Evolutionary conservation across 2,113 vertebrate species (phyloP).

Genomic region (Agapornis roseicollis): DNA sequence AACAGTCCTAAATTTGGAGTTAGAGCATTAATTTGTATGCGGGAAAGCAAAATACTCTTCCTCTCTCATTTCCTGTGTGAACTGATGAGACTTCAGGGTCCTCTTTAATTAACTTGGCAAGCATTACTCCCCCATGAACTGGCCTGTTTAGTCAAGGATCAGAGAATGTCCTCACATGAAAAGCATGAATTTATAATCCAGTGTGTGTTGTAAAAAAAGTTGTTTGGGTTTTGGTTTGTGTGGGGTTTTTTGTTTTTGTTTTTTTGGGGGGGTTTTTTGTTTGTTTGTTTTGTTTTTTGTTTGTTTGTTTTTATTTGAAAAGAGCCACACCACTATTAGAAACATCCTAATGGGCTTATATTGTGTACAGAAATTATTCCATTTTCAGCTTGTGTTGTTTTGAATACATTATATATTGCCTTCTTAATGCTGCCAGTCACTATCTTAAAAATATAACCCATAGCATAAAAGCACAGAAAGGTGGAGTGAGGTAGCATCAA

Average conservation of each 20-base stretch:
- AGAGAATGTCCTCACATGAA: not conserved
- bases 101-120: not conserved
- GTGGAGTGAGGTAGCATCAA: not conserved
- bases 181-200: not conserved
- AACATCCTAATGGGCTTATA: not conserved
- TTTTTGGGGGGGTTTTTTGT: no score
- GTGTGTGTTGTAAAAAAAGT: not conserved
- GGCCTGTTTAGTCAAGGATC: not conserved
- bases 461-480: not conserved
- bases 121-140: not conserved
- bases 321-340: not conserved
- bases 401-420: not conserved
- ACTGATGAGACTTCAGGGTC: not conserved
- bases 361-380: not conserved
- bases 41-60: slow-evolving; percentile 25
- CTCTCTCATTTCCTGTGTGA: slow-evolving; percentile 11
- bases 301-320: not conserved
- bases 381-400: not conserved
- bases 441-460: not conserved
- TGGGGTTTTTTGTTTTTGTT: not conserved
- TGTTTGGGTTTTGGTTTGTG: not conserved
- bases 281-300: not conserved
- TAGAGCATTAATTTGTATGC: not conserved
- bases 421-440: not conserved
- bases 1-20: slow-evolving; percentile 4